Evolutionary conservation across 2,113 vertebrate genomes (phyloP).

Genomic region (Cyanoliseus patagonus): DNA sequence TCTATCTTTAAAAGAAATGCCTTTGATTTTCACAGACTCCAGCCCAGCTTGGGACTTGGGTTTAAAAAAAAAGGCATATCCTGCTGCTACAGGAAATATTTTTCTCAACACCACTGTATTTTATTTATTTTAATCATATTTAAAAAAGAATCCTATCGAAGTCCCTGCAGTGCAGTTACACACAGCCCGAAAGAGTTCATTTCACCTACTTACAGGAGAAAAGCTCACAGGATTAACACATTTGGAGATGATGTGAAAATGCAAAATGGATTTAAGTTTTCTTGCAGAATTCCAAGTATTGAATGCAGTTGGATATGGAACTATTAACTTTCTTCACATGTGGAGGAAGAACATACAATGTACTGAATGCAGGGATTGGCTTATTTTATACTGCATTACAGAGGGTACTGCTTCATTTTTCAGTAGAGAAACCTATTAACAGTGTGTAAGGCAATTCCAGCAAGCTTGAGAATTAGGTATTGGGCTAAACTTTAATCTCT

Average conservation of each 20-base stretch:
- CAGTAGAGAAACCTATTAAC: background rate
- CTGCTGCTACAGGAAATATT: slow-evolving; percentile 69
- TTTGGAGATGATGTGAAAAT: slow-evolving; percentile 40
- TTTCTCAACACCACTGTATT: slow-evolving; percentile 41
- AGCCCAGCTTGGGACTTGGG: slow-evolving; percentile 25
- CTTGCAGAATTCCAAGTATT: background rate
- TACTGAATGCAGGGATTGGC: background rate
- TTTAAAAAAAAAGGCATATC: slow-evolving; percentile 15
- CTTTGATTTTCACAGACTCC: slow-evolving; percentile 64
- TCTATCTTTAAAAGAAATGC: slow-evolving; percentile 66
- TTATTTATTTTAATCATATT: slow-evolving; percentile 39
- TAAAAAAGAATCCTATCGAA: slow-evolving; percentile 6
- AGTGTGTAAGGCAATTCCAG: background rate
- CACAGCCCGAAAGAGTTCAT: background rate
- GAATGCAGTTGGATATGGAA: background rate
- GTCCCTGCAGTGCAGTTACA: background rate
- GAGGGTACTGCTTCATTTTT: background rate
- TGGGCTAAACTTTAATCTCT: slow-evolving; percentile 1
- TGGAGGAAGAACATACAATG: background rate
- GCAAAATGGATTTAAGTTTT: background rate
- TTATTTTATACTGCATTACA: background rate
- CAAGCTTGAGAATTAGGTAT: background rate
- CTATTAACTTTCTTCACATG: background rate
- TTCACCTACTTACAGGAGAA: slow-evolving; percentile 27
- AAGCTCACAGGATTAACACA: slow-evolving; percentile 26